Evolutionary conservation across 2,113 vertebrate species (phyloP), one percentile per base, ranked within the genome.

Genomic region (Archocentrus centrarchus): DNA sequence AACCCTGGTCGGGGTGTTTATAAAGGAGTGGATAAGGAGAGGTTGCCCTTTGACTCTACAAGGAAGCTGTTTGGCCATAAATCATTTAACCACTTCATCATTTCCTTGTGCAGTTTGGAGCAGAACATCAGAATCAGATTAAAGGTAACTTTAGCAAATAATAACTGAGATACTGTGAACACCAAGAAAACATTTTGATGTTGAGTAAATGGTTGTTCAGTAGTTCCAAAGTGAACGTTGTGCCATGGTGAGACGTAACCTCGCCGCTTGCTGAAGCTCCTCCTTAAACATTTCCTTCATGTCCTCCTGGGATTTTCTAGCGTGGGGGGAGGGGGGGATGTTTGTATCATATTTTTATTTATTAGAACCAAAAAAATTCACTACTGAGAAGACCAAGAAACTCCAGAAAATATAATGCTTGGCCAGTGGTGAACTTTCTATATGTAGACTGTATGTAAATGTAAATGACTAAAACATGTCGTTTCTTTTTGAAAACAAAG

Each of bases 291-390:
- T 53, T 53, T 18, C 47, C n/a, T 66, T 44, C 62, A 24, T 15
- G 62, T 9, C 62, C 20, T n/a, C 22, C 50, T 55, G 18, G 50
- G 17, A 6, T 7, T 20, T 20, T 20, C 18, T 7, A 20, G 17
- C 24, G 17, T 8, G 18, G 17, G 47, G 13, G 6, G 6, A 53
- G 3, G 18, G 17, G 47, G 13, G 6, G 6, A 53, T 2, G 15
- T 18, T 53, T 53, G 50, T 18, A 13, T 6, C 5, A 47, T 6
- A 15, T 53, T 53, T 53, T 53, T 7, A 53, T 18, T 14, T 5
- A 3, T 53, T 18, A 18, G 15, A 18, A 18, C 22, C 44, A 17
- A 68, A 44, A 7, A 64, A 10, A 1, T 24, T 66, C 0, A 0
- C 44, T 27, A 14, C 14, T 47, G 0, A 47, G 22, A 11, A 3